Conservation (phyloP, 2,113 vertebrate species). For the Scortum barcoo region DNA sequence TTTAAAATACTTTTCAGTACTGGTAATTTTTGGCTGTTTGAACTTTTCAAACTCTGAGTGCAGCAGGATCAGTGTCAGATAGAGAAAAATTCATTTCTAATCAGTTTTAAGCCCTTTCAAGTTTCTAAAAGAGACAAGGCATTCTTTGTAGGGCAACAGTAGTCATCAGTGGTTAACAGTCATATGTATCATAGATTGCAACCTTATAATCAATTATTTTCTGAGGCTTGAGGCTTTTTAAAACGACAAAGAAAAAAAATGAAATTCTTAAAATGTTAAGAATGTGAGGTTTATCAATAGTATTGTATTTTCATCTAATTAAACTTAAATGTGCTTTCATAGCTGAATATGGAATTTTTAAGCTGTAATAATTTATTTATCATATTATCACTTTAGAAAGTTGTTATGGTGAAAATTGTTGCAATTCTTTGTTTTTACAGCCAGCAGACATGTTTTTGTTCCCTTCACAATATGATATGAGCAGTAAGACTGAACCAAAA, state of each 20-base stretch:
- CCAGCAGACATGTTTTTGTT: not conserved
- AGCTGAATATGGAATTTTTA: not conserved
- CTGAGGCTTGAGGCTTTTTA: not conserved
- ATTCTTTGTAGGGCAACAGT: not conserved
- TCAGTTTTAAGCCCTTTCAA: not conserved
- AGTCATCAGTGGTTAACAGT: no score
- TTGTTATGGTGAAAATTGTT: not conserved
- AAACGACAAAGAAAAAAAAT: not conserved
- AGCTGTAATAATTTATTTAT: not conserved
- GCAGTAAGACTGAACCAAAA: not conserved
- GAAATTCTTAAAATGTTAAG: not conserved
- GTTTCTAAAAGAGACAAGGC: not conserved
- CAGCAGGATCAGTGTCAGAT: not conserved
- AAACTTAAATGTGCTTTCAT: not conserved
- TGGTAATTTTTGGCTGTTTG: not conserved
- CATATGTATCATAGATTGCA: conserved; percentile 26
- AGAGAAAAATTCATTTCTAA: not conserved
- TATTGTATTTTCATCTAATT: no score
- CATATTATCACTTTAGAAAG: not conserved
- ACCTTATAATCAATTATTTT: not conserved
- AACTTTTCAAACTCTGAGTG: not conserved
- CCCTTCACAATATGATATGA: not conserved
- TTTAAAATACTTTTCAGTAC: not conserved
- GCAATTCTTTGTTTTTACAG: not conserved
- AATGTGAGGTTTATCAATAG: no score